These are phyloP conservation scores for Larimichthys crocea DNA, from an alignment of 2,113 vertebrate species.

Conservation along the genomic window DNA sequence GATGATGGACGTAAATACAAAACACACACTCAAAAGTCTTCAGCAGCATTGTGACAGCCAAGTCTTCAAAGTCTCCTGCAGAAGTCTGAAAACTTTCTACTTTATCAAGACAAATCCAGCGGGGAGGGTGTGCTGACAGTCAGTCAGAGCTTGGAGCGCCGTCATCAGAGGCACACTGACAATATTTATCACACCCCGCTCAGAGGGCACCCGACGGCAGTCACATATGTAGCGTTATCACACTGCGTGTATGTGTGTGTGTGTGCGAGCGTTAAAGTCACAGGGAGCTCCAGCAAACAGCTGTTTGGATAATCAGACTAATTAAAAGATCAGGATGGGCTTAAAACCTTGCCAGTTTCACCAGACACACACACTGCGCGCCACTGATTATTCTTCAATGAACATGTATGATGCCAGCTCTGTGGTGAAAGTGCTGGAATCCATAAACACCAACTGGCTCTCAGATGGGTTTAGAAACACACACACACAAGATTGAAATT, in stretches of 20 bases:
- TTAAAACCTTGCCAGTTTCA: slow-evolving; percentile 64
- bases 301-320: slow-evolving; percentile 79
- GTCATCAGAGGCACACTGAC: slow-evolving; percentile 32
- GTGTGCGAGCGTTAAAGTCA: slow-evolving; percentile 31
- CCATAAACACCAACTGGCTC: slow-evolving; percentile 48
- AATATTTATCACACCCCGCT: slow-evolving; percentile 57
- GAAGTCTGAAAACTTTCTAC: slow-evolving; percentile 16
- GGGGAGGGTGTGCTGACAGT: slow-evolving; percentile 29
- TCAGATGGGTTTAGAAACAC: slow-evolving; percentile 42
- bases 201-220: slow-evolving; percentile 41
- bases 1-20: background rate
- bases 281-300: slow-evolving; percentile 68
- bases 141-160: slow-evolving; percentile 31
- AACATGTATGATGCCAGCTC: slow-evolving; percentile 51
- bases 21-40: background rate
- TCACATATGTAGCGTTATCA: slow-evolving; percentile 51
- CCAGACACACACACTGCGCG: slow-evolving; percentile 58
- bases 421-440: slow-evolving; percentile 54
- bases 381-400: slow-evolving; percentile 65
- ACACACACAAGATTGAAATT: background rate
- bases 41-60: background rate
- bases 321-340: slow-evolving; percentile 75
- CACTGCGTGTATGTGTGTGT: slow-evolving; percentile 6
- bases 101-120: slow-evolving; percentile 16
- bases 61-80: slow-evolving; percentile 41